phyloP scores from a whole-genome alignment of 2,888 invertebrate species.

The Spatulosminthurus flaviceps region DNA sequence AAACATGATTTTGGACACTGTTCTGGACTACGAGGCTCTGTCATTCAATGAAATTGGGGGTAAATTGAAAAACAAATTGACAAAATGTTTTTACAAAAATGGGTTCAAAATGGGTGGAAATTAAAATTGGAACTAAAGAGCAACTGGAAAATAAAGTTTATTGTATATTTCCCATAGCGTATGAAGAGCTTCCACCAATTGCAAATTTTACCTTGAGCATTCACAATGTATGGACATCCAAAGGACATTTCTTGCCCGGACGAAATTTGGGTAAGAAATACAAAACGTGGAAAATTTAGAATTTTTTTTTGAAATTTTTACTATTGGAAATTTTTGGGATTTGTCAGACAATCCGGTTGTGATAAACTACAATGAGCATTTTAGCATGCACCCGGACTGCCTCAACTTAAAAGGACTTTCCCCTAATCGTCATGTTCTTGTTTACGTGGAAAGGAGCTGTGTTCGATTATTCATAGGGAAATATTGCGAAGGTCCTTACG shows the following conservation, averaged over 20 bases:
- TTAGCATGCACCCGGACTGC: neutral
- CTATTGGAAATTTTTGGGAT: no score
- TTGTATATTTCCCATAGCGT: neutral
- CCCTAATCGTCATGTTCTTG: neutral
- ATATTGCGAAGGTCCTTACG: slow-evolving; percentile 1
- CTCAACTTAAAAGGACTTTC: neutral
- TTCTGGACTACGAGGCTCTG: neutral
- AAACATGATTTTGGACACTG: neutral
- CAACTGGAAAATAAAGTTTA: neutral
- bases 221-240: slow-evolving; percentile 1
- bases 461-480: neutral
- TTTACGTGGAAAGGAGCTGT: neutral
- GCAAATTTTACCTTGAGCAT: slow-evolving; percentile 2
- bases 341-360: neutral
- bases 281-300: no score
- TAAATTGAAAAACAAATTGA: no score
- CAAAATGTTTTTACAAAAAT: neutral
- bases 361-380: neutral
- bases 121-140: no score
- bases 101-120: no score
- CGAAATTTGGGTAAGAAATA: neutral
- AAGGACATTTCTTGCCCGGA: neutral
- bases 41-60: neutral
- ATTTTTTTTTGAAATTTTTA: no score
- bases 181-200: neutral